These are phyloP conservation scores for Hyphantria cunea DNA, from an alignment of 1,140 invertebrate genomes.

Conservation along the genomic window DNA sequence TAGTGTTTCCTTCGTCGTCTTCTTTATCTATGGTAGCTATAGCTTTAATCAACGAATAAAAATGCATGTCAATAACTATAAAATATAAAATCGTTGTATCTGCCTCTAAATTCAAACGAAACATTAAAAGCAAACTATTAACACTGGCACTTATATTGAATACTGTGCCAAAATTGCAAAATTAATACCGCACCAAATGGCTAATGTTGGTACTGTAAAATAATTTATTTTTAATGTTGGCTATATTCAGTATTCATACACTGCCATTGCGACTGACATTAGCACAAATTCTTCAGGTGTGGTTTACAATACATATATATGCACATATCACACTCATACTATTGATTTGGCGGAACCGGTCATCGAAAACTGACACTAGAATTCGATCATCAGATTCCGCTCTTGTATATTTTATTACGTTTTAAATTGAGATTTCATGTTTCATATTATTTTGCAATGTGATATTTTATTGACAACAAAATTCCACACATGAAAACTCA, in stretches of 20 bases:
- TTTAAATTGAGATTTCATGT: conserved; percentile 22
- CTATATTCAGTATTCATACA: conserved; percentile 38
- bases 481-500: conserved; percentile 18
- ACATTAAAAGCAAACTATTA: conserved; percentile 19
- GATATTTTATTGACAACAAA: no score
- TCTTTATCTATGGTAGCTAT: conserved; percentile 28
- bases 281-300: conserved; percentile 39
- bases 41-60: conserved; percentile 21
- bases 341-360: conserved; percentile 11
- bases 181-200: conserved; percentile 13
- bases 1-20: conserved; percentile 25
- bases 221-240: conserved; percentile 30
- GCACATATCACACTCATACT: conserved; percentile 33
- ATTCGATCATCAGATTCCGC: conserved; percentile 11
- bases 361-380: conserved; percentile 2
- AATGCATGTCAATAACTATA: conserved; percentile 35
- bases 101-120: conserved; percentile 25
- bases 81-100: conserved; percentile 23
- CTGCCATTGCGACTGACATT: conserved; percentile 38
- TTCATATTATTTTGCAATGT: conserved; percentile 2
- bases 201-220: conserved; percentile 31
- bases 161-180: conserved; percentile 25
- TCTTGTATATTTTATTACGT: conserved; percentile 5
- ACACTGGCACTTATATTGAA: conserved; percentile 14
- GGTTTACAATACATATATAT: conserved; percentile 38